Evolutionary conservation across 2,888 invertebrate genomes (phyloP), one percentile per base, ranked within the genome.

Genomic region (Philonicus albiceps): DNA sequence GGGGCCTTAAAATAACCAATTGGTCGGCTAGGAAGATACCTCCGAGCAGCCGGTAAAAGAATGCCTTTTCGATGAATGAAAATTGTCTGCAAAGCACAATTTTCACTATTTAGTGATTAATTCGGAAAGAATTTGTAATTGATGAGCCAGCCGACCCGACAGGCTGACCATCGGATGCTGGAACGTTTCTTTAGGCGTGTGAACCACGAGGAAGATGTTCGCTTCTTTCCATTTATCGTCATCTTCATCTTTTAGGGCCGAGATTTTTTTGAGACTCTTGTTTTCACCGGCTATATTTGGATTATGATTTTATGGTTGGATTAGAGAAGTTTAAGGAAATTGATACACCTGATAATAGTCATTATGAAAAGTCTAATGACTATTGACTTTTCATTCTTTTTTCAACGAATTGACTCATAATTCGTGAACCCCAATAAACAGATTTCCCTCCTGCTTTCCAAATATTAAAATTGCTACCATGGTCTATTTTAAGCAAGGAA

Each of bases 81-180:
- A 76, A 37, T 76, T 76, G 19, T 76, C 76, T 43, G 34, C 75
- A 75, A 75, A 27, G n/a, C 37, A 76, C 22, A 76, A 64, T 64
- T 64, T 64, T 64, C 64, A 64, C 64, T 64, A 64, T 64, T 64
- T 64, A 64, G 64, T 64, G 64, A 64, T 64, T 64, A 64, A 64
- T 64, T 64, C 64, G 64, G 64, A 64, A 64, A 64, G 64, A 64
- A 64, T 64, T 19, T 64, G 64, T 64, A 64, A 64, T 64, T 64
- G 64, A 64, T 64, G 64, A 64, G 64, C 22, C 64, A 22, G 11
- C 22, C 64, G 22, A 64, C 64, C 22, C 64, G 3, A 22, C 2
- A 16, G 22, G 27, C 64, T 22, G 22, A 22, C 55, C 55, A 22
- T 64, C 19, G 3, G 22, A 22, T 8, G 34, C 34, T 6, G 19